Evolutionary conservation across 2,113 vertebrate genomes (phyloP).

Genomic region (Tragelaphus buxtoni): DNA sequence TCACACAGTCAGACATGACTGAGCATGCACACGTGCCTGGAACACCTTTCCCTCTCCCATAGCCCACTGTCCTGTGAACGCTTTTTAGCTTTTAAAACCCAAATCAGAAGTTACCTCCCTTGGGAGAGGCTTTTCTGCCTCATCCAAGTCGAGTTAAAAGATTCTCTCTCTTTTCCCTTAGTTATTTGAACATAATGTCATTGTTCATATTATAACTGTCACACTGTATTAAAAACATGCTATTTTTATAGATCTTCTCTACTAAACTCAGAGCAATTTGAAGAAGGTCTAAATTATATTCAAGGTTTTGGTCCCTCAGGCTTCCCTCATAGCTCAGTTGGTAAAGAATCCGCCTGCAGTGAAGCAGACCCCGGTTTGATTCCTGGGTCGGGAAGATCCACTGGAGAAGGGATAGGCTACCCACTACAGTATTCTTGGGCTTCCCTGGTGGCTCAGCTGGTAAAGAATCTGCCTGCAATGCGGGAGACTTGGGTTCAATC

Average conservation of each 20-base stretch:
- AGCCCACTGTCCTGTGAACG: neutral
- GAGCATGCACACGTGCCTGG: fast-evolving
- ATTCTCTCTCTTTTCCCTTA: neutral
- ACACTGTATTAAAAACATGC: neutral
- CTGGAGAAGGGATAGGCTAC: neutral
- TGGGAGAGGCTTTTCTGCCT: neutral
- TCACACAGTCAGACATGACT: neutral
- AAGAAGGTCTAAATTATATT: neutral
- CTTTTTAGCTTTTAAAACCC: neutral
- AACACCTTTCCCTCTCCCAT: neutral
- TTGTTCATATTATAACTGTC: neutral
- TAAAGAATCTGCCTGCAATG: neutral
- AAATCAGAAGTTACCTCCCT: neutral
- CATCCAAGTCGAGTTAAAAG: neutral
- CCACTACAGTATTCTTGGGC: neutral
- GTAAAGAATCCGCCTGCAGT: neutral
- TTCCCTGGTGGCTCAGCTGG: neutral
- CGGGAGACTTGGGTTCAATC: fast-evolving
- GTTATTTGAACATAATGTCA: neutral
- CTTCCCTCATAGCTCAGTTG: neutral
- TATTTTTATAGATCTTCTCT: neutral
- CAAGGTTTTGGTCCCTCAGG: neutral
- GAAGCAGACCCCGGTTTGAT: fast-evolving
- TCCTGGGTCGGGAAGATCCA: neutral
- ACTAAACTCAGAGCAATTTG: neutral